Evolutionary conservation across 1,140 invertebrate species (phyloP).

Genomic region (Rhynchophorus ferrugineus): DNA sequence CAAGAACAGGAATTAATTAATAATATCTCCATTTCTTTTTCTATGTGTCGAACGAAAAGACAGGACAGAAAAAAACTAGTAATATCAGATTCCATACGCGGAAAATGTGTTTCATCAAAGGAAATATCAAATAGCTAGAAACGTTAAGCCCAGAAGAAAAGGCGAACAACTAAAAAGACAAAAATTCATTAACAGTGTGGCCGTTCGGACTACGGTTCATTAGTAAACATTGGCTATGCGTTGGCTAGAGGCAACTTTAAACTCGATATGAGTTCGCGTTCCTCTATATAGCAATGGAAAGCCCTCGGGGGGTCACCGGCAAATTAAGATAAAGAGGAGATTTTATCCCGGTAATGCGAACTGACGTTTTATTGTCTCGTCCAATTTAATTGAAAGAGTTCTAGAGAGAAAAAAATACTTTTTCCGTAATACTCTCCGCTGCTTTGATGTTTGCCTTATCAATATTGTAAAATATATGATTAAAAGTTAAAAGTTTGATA

Average conservation of each 20-base stretch:
- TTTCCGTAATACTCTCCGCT: background rate
- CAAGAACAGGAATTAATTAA: too few species aligned
- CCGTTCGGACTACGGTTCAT: background rate
- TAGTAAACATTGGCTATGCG: background rate
- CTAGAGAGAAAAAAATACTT: background rate
- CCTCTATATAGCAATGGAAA: background rate
- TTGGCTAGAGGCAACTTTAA: too few species aligned
- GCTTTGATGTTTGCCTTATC: background rate
- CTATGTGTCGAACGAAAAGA: too few species aligned
- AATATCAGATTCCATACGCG: too few species aligned
- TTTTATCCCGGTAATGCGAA: background rate
- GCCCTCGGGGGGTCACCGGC: background rate
- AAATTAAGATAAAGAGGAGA: background rate
- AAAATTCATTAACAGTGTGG: background rate
- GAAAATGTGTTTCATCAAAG: too few species aligned
- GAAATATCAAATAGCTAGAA: too few species aligned
- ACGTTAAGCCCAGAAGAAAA: background rate
- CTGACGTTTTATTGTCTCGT: background rate
- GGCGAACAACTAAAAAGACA: background rate
- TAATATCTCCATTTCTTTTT: too few species aligned
- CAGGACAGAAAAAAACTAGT: too few species aligned
- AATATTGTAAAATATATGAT: too few species aligned
- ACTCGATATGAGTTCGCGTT: background rate
- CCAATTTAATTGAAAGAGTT: background rate
- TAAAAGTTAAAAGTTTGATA: too few species aligned